Conservation (phyloP, 2,113 vertebrate genomes). For the Nettapus auritus region DNA sequence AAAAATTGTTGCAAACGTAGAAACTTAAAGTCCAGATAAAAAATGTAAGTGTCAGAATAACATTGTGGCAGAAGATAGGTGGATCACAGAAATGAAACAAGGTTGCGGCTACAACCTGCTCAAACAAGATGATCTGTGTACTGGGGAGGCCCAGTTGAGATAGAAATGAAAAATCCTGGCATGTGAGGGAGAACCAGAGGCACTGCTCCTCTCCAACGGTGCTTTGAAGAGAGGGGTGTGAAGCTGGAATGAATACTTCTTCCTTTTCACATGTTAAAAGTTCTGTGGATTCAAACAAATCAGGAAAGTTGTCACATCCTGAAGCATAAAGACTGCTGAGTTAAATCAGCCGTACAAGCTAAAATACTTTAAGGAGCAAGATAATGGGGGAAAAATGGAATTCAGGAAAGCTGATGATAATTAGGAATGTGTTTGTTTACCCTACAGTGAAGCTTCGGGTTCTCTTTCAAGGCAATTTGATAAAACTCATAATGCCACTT, state of each 20-base stretch:
- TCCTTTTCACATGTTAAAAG: not conserved
- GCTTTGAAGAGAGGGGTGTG: not conserved
- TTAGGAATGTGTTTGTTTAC: not conserved
- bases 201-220: not conserved
- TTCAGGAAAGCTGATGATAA: not conserved
- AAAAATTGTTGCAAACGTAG: not conserved
- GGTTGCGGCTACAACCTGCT: not conserved
- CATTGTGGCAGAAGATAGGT: fast-evolving
- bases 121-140: not conserved
- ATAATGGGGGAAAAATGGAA: not conserved
- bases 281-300: not conserved
- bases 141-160: not conserved
- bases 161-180: slow-evolving; percentile 34
- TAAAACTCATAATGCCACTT: not conserved
- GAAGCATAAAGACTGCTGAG: not conserved
- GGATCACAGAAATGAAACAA: not conserved
- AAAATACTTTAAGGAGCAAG: not conserved
- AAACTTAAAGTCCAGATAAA: not conserved
- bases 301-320: not conserved
- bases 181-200: not conserved
- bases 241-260: not conserved
- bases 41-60: not conserved
- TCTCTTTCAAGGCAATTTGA: not conserved
- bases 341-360: not conserved
- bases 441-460: not conserved